Evolutionary conservation across 2,113 vertebrate species (phyloP), one percentile per base, ranked within the genome.

Genomic region (Caranx ignobilis): DNA sequence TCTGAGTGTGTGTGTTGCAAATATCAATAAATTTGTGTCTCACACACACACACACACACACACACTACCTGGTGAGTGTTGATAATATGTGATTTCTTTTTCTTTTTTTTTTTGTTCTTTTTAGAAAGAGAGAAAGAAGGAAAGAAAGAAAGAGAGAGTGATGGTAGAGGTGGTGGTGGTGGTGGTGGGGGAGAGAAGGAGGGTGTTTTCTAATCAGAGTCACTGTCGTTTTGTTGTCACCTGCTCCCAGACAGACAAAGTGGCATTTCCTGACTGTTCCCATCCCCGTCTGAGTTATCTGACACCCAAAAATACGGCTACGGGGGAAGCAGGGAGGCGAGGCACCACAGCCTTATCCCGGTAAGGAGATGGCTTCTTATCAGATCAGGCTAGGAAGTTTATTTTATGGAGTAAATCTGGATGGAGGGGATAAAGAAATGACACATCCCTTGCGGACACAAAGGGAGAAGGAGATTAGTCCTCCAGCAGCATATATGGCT

Each of bases 151-250:
- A 74, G 69, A 60, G 57, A 54, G 75, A 31, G 77, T 69, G 35
- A 60, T 60, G 68, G 95, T 94, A 90, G 95, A 93, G 88, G 92
- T 95, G 95, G 57, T 26, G 26, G 26, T 26, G 26, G 63, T 60
- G 68, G 95, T 94, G 91, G 95, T 93, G 88, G 92, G 95, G 95
- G 57, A 12, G 69, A 45, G 56, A 26, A 26, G 61, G 66, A 47
- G 75, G 86, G 77, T 88, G 89, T 91, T 92, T 94, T 92, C 90
- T 92, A 92, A 93, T 94, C 90, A 92, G 96, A 96, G 95, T 96
- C 97, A 83, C 97, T 96, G 96, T 96, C 95, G 92, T 91, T 91
- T 96, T 95, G 95, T 96, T 94, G 95, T 95, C 91, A 95, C 96
- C 90, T 94, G 96, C 95, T 96, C 81, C 84, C 82, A 90, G 91